Base-by-base conservation (phyloP, 2,888 invertebrate species). In the Diogma glabrata region DNA sequence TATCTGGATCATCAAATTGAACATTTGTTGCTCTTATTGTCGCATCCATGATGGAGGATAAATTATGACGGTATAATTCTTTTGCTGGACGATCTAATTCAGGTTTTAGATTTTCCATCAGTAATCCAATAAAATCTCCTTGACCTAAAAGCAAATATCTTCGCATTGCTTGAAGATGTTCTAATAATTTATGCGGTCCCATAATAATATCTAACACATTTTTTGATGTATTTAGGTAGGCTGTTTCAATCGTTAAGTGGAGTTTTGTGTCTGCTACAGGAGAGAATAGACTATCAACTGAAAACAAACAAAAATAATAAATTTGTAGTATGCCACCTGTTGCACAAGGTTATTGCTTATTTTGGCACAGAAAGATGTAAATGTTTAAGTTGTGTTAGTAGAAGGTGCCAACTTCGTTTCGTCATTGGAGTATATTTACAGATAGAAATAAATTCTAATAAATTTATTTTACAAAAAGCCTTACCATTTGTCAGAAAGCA, bases 71-170 rank as follows among this genome's bases (percentile, higher is more conserved):
- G 70, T 88, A 90, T 50, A 96, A 74, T 22, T 86, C 83, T 58
- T 81, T 78, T 17, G 91, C 94, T 1, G 87, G 85, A 70, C 92
- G 90, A 61, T 84, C 84, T 56, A 96, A 70, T 72, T 94, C 92
- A 10, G 87, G 84, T 60, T 87, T 87, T 55, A 96, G 71, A 54
- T 94, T 75, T 61, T 93, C 90, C 81, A 97, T 86, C 50, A 97
- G 79, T 64, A 93, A 87, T 62, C 89, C 82, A 60, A 94, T 91
- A 69, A 96, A 95, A 72, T 97, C 95, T 0, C 96, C 96, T 73
- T 96, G 95, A 12, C 93, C 93, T 12, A 97, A 77, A 51, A 97
- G 75, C 61, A 97, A 72, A 71, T 94, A 96, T 53, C 88, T 79
- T 56, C 93, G 77, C 70, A 95, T 83, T 19, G 93, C 93, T 62